Percentiles rank a stretch among this genome's conserved stretches.
phyloP scores from a whole-genome alignment of 2,113 vertebrate species.

The Pampusana beccarii region DNA sequence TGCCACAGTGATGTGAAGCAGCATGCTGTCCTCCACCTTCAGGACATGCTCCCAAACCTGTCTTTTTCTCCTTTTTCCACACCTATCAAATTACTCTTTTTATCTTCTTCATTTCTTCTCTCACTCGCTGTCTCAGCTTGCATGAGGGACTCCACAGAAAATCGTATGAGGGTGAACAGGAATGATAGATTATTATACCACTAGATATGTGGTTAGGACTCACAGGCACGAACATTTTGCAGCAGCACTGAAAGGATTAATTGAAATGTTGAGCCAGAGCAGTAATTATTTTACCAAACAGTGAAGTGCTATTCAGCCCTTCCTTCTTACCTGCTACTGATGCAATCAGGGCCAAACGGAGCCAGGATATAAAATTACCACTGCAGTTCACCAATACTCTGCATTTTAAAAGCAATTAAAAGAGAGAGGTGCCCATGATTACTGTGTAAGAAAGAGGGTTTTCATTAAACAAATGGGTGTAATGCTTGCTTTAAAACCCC shows the following conservation, averaged over 20 bases:
- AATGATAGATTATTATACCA: too few relatives aligned
- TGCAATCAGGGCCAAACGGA: constrained; percentile 27
- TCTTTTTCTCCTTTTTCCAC: neutral
- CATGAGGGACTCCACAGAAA: neutral
- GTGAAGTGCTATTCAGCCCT: constrained; percentile 39
- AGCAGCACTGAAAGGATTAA: constrained; percentile 62
- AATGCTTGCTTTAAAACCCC: neutral
- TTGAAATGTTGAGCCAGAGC: constrained; percentile 44
- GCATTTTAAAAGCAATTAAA: constrained; percentile 57
- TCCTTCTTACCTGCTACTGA: constrained; percentile 52
- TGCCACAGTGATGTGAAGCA: neutral
- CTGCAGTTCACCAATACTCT: neutral
- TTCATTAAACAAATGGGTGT: constrained; percentile 44
- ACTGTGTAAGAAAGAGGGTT: constrained; percentile 49
- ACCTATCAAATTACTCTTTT: neutral
- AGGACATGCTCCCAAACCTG: neutral
- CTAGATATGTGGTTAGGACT: neutral
- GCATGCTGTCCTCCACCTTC: neutral
- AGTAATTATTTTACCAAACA: constrained; percentile 62
- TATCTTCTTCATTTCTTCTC: neutral
- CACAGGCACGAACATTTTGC: constrained; percentile 28
- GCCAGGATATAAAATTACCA: constrained; percentile 57
- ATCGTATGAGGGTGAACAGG: neutral
- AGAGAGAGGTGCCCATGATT: constrained; percentile 20
- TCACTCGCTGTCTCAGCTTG: neutral